Percentiles rank a stretch among this genome's conserved stretches.
Evolutionary conservation across 2,888 invertebrate genomes (phyloP).

Genomic region (Agrotis clavis): DNA sequence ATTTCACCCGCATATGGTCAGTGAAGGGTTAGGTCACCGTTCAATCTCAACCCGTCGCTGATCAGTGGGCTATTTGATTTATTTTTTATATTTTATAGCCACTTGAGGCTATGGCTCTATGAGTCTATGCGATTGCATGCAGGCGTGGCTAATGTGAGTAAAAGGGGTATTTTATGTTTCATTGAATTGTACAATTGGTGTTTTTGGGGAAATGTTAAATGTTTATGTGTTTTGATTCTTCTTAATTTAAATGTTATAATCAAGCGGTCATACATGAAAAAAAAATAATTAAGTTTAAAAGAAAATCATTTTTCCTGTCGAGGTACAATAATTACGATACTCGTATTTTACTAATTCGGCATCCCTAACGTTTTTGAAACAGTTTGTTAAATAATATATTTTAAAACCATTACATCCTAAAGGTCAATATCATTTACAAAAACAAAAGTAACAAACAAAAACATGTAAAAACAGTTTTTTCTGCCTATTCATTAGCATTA

Average conservation of each 20-base stretch:
- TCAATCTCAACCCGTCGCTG: conserved; percentile 77
- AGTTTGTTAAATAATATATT: neutral
- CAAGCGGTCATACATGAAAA: too few relatives aligned
- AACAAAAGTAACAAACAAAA: conserved; percentile 18
- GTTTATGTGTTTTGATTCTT: conserved; percentile 5
- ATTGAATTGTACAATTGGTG: conserved; percentile 48
- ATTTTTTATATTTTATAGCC: conserved; percentile 85
- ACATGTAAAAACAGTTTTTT: conserved; percentile 25
- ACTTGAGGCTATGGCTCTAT: conserved; percentile 67
- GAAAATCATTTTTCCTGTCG: too few relatives aligned
- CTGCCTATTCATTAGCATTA: conserved; percentile 39
- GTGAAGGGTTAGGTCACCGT: conserved; percentile 66
- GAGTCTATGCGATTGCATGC: conserved; percentile 77
- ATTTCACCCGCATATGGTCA: conserved; percentile 79
- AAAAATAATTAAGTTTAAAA: too few relatives aligned
- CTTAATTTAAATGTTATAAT: neutral
- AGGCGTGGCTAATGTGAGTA: conserved; percentile 82
- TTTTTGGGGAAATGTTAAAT: conserved; percentile 9
- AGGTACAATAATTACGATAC: neutral
- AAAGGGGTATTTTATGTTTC: conserved; percentile 57
- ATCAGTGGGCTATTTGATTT: conserved; percentile 79
- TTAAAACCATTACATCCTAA: neutral
- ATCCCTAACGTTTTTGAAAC: neutral
- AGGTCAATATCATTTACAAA: conserved; percentile 1
- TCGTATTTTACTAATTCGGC: neutral